Evolutionary conservation across 2,888 invertebrate species (phyloP).

Genomic region (Pandemis cinnamomeana): DNA sequence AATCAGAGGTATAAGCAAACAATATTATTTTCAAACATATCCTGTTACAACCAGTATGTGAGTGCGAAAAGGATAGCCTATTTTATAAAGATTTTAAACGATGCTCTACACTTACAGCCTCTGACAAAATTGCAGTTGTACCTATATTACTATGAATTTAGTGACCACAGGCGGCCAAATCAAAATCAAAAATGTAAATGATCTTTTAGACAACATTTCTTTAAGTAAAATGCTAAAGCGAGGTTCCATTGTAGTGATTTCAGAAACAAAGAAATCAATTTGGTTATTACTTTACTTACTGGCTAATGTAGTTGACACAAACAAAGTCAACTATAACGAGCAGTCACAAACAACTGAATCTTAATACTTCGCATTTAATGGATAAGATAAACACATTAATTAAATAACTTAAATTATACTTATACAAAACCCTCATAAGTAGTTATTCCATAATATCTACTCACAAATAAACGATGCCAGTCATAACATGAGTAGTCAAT

Average conservation of each 20-base stretch:
- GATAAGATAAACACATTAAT: slow-evolving; percentile 7
- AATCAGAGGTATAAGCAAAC: neutral
- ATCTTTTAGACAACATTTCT: no score
- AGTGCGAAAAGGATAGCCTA: no score
- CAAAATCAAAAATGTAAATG: neutral
- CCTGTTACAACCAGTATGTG: no score
- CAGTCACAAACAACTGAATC: slow-evolving; percentile 7
- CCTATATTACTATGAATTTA: no score
- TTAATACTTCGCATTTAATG: slow-evolving; percentile 29
- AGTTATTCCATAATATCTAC: neutral
- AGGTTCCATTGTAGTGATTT: neutral
- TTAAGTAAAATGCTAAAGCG: neutral
- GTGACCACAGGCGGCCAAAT: no score
- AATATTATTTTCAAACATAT: neutral
- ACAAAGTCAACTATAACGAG: slow-evolving; percentile 10
- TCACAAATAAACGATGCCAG: neutral
- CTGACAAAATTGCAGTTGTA: no score
- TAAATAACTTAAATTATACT: neutral
- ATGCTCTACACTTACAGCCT: no score
- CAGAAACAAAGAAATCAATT: neutral
- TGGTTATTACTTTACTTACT: neutral
- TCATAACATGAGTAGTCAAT: neutral
- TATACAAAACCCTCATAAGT: neutral
- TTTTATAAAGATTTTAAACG: no score
- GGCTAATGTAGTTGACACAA: slow-evolving; percentile 9